A percentile compares a stretch with the other conserved stretches of the same genome.
Conservation (phyloP, 2,888 invertebrate species). For the Gisinianus flammeolus region DNA sequence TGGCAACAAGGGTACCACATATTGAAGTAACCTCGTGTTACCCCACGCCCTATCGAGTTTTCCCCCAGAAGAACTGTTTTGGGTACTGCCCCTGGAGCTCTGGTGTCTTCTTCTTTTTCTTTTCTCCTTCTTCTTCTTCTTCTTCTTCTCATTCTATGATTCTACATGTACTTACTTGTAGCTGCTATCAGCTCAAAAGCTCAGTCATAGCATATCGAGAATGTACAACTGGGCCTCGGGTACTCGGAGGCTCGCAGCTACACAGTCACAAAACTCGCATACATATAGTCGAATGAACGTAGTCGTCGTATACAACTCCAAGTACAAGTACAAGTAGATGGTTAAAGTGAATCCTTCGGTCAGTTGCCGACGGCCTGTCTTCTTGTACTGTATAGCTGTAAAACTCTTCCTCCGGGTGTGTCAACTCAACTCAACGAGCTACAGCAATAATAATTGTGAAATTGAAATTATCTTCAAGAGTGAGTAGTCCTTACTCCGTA, state of each 20-base stretch:
- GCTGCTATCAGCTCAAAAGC: too few species aligned
- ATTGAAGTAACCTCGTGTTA: slow-evolving; percentile 36
- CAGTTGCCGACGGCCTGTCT: slow-evolving; percentile 46
- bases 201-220: too few species aligned
- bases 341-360: slow-evolving; percentile 37
- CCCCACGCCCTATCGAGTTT: slow-evolving; percentile 41
- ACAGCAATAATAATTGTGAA: neutral
- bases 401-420: slow-evolving; percentile 21
- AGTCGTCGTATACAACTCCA: neutral
- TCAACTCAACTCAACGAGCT: neutral
- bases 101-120: too few species aligned
- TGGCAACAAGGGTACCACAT: slow-evolving; percentile 25
- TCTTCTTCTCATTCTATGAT: neutral
- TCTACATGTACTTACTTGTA: neutral
- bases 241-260: slow-evolving; percentile 20
- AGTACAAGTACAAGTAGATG: slow-evolving; percentile 28
- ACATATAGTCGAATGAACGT: neutral
- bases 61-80: slow-evolving; percentile 36
- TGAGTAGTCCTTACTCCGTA: neutral
- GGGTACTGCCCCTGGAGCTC: slow-evolving; percentile 27
- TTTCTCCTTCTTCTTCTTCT: slow-evolving; percentile 13
- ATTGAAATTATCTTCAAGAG: neutral
- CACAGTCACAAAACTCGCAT: neutral
- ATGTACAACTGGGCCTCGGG: slow-evolving; percentile 19
- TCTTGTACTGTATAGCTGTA: slow-evolving; percentile 31